These are phyloP conservation scores for Polydrusus cervinus DNA, from an alignment of 2,888 invertebrate species.

Conservation along the genomic window DNA sequence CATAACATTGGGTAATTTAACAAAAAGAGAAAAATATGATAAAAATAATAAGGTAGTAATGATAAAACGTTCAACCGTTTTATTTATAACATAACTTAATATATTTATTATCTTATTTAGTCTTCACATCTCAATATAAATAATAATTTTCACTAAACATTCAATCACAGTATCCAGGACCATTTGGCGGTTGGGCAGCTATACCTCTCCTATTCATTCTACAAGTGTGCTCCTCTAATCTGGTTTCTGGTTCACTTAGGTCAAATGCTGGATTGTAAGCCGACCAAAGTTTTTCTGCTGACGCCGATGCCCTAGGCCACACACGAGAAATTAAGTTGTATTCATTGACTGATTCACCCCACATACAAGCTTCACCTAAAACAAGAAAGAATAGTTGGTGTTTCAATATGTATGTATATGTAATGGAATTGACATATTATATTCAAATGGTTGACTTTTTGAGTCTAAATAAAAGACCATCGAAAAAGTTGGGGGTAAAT, in stretches of 20 bases:
- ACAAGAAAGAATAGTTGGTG: background rate
- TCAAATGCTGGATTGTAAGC: slow-evolving; percentile 51
- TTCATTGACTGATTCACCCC: slow-evolving; percentile 90
- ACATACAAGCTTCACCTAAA: slow-evolving; percentile 91
- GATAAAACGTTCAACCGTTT: too few species aligned
- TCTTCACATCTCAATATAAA: too few species aligned
- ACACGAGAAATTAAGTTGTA: slow-evolving; percentile 77
- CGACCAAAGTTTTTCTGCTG: slow-evolving; percentile 91
- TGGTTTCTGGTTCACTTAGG: slow-evolving; percentile 71
- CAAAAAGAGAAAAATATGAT: too few species aligned
- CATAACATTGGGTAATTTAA: too few species aligned
- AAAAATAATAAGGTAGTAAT: too few species aligned
- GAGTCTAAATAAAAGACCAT: too few species aligned
- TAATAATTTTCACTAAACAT: background rate
- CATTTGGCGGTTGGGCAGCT: slow-evolving; percentile 80
- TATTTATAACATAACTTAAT: too few species aligned
- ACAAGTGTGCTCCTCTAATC: slow-evolving; percentile 84
- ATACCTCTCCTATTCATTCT: slow-evolving; percentile 81
- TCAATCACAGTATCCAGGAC: slow-evolving; percentile 78
- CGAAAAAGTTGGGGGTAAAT: too few species aligned
- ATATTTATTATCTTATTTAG: too few species aligned
- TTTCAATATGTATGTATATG: too few species aligned
- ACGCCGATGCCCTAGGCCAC: slow-evolving; percentile 91
- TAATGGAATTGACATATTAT: too few species aligned
- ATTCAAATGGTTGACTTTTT: too few species aligned